Evolutionary conservation across 2,888 invertebrate species (phyloP).

Genomic region (Lacanobia wlatinum): DNA sequence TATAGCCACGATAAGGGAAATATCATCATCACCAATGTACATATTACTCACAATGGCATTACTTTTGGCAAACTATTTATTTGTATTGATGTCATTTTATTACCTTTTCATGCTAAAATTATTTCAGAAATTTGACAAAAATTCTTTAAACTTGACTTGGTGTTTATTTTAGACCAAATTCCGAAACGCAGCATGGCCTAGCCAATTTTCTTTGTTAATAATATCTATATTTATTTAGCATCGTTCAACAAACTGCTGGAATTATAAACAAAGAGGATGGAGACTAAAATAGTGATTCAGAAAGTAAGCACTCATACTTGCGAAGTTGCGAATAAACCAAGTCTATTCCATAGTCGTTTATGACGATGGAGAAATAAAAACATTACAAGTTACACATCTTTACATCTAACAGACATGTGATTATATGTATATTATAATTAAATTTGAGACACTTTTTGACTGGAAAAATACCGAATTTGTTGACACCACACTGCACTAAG

Average conservation of each 20-base stretch:
- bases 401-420: not conserved
- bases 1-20: constrained; percentile 13
- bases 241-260: not conserved
- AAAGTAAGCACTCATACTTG: not conserved
- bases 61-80: constrained; percentile 5
- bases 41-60: constrained; percentile 12
- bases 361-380: constrained; percentile 4
- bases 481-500: not conserved
- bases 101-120: not conserved
- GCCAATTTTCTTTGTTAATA: constrained; percentile 1
- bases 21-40: constrained; percentile 1
- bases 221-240: not conserved
- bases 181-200: not conserved
- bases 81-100: constrained; percentile 12
- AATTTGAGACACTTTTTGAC: not conserved
- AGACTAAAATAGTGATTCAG: constrained; percentile 6
- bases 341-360: not conserved
- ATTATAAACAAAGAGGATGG: not conserved
- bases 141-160: not conserved
- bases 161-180: constrained; percentile 9
- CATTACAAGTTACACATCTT: not conserved
- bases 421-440: too few relatives aligned
- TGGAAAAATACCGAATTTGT: not conserved
- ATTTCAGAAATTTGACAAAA: constrained; percentile 14
- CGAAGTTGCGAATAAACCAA: not conserved